A percentile compares a stretch with the other conserved stretches of the same genome.
phyloP scores from a whole-genome alignment of 2,113 vertebrate species.

The Bothrops jararaca region DNA sequence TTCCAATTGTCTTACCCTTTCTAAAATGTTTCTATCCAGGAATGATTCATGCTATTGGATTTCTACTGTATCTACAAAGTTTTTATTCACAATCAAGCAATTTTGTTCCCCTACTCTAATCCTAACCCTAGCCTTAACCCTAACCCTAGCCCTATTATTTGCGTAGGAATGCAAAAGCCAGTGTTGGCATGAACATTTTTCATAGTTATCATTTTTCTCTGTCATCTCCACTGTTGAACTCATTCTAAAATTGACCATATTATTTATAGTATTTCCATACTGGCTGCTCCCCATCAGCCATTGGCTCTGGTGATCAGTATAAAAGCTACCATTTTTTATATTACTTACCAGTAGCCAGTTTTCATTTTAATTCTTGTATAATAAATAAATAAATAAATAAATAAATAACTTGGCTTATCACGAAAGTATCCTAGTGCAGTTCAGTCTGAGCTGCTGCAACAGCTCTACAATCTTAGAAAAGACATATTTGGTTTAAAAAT shows the following conservation, averaged over 20 bases:
- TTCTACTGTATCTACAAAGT: not conserved
- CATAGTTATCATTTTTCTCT: not conserved
- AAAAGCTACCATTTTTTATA: not conserved
- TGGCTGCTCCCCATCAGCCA: not conserved
- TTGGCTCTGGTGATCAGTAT: not conserved
- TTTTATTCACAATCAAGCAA: not conserved
- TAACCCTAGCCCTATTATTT: not conserved
- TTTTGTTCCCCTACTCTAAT: not conserved
- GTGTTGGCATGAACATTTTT: not conserved
- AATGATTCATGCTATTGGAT: not conserved
- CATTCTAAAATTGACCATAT: not conserved
- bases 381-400: too few relatives aligned
- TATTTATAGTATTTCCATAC: not conserved
- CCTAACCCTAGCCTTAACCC: not conserved
- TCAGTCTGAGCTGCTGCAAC: not conserved
- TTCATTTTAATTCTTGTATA: not conserved
- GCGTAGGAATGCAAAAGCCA: not conserved
- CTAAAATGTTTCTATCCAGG: not conserved
- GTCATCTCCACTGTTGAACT: not conserved
- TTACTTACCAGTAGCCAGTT: not conserved
- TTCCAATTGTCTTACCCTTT: not conserved
- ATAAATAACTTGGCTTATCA: not conserved
- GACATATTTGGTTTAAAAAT: not conserved
- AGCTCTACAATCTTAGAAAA: not conserved
- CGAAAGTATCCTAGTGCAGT: not conserved